Conservation (phyloP, 2,888 invertebrate genomes). For the Pammene fasciana region DNA sequence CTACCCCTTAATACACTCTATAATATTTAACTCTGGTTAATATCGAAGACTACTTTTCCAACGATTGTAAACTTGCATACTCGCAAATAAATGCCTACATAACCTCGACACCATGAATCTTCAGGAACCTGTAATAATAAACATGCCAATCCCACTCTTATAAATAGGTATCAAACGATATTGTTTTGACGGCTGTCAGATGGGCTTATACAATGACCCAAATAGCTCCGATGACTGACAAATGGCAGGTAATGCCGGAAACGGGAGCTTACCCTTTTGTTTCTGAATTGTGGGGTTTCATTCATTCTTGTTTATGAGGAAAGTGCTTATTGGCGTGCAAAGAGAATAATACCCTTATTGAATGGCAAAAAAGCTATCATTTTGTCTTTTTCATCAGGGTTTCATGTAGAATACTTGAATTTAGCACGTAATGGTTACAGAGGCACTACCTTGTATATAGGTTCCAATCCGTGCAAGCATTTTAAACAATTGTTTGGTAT, state of each 20-base stretch:
- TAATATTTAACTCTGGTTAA: too few relatives aligned
- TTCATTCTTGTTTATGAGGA: neutral
- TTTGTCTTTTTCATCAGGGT: neutral
- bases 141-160: conserved; percentile 1
- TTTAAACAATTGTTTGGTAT: too few relatives aligned
- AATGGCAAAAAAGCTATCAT: neutral
- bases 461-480: too few relatives aligned
- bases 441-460: too few relatives aligned
- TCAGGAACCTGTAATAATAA: neutral
- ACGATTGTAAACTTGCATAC: too few relatives aligned
- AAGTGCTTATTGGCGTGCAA: neutral
- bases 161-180: neutral
- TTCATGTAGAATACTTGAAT: neutral
- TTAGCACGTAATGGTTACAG: neutral
- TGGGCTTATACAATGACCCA: conserved; percentile 11
- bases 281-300: neutral
- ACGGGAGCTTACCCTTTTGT: neutral
- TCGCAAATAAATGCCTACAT: too few relatives aligned
- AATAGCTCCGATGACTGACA: conserved; percentile 14
- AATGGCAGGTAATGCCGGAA: conserved; percentile 7
- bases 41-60: too few relatives aligned
- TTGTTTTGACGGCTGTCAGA: conserved; percentile 8
- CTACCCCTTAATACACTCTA: too few relatives aligned
- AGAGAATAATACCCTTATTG: neutral
- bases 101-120: neutral